Conservation (phyloP, 35 echinoderm and acorn worm genomes). For the Holothuria glaberrima region DNA sequence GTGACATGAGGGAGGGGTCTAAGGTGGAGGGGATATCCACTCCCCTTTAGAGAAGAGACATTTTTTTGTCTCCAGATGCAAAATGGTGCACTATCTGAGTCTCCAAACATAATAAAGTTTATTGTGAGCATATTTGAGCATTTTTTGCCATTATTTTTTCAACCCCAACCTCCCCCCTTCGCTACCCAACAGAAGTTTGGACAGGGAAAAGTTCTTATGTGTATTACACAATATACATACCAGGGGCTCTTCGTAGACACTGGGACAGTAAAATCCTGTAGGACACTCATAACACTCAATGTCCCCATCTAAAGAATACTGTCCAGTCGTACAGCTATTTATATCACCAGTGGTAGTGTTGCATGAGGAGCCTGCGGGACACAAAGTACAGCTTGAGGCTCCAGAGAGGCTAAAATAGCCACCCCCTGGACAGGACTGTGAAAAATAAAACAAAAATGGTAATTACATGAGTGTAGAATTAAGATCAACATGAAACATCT, state of each 20-base stretch:
- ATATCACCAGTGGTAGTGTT: conserved; percentile 51
- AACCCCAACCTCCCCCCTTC: too few relatives aligned
- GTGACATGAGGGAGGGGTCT: too few relatives aligned
- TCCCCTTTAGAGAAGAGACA: too few relatives aligned
- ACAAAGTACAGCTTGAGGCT: conserved; percentile 76
- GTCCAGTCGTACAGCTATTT: conserved; percentile 48
- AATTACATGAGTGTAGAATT: too few relatives aligned
- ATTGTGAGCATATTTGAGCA: too few relatives aligned
- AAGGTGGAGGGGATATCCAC: too few relatives aligned
- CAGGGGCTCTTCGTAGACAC: conserved; percentile 67
- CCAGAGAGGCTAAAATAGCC: conserved; percentile 74
- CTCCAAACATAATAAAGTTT: too few relatives aligned
- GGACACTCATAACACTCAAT: conserved; percentile 74
- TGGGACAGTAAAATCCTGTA: conserved; percentile 73
- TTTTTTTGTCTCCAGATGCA: too few relatives aligned
- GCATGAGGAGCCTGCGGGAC: conserved; percentile 83
- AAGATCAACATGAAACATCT: neutral
- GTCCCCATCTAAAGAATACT: conserved; percentile 87
- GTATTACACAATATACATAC: conserved; percentile 51
- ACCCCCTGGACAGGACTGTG: conserved; percentile 72
- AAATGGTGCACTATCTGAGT: too few relatives aligned
- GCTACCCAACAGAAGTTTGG: too few relatives aligned
- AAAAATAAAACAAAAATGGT: conserved; percentile 19
- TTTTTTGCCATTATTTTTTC: too few relatives aligned
- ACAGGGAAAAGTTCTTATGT: too few relatives aligned